Percentiles rank a stretch among this genome's conserved stretches.
These are phyloP conservation scores for Pungitius pungitius DNA, from an alignment of 2,113 vertebrate species.

Conservation along the genomic window DNA sequence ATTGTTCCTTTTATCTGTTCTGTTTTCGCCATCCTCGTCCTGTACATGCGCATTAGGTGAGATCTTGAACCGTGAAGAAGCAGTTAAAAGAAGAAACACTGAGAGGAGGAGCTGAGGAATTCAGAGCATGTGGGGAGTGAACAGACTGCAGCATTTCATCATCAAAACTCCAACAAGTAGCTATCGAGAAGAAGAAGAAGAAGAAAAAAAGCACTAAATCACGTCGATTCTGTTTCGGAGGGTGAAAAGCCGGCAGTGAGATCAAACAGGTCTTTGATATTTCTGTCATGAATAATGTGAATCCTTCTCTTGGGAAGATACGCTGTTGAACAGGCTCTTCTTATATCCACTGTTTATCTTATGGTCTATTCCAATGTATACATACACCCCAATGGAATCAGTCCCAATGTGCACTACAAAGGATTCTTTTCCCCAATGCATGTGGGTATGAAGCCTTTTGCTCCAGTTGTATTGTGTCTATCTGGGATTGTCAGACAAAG, in stretches of 20 bases:
- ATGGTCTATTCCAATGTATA: slow-evolving; percentile 48
- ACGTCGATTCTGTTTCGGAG: slow-evolving; percentile 69
- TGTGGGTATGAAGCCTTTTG: slow-evolving; percentile 30
- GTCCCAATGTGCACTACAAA: slow-evolving; percentile 39
- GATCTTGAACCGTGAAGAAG: slow-evolving; percentile 34
- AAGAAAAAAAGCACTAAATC: slow-evolving; percentile 43
- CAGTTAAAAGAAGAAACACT: slow-evolving; percentile 33
- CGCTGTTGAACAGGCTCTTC: slow-evolving; percentile 47
- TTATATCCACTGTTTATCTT: slow-evolving; percentile 68
- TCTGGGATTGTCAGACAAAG: slow-evolving; percentile 37
- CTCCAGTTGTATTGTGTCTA: slow-evolving; percentile 31
- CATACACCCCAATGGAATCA: slow-evolving; percentile 41
- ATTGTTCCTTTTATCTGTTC: slow-evolving; percentile 16
- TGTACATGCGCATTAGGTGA: slow-evolving; percentile 6
- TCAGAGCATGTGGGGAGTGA: slow-evolving; percentile 55
- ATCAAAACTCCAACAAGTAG: slow-evolving; percentile 72
- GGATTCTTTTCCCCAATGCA: slow-evolving; percentile 15
- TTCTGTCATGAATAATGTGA: slow-evolving; percentile 65
- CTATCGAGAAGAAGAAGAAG: slow-evolving; percentile 31
- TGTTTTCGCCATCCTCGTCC: slow-evolving; percentile 9
- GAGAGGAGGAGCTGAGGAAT: slow-evolving; percentile 53
- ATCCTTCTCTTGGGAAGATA: slow-evolving; percentile 56
- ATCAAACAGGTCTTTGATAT: slow-evolving; percentile 78
- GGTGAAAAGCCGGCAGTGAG: slow-evolving; percentile 63
- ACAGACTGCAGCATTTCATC: slow-evolving; percentile 73